A percentile compares a stretch with the other conserved stretches of the same genome.
Evolutionary conservation across 35 echinoderm and acorn worm genomes (phyloP).

Genomic region (Heliocidaris erythrogramma): DNA sequence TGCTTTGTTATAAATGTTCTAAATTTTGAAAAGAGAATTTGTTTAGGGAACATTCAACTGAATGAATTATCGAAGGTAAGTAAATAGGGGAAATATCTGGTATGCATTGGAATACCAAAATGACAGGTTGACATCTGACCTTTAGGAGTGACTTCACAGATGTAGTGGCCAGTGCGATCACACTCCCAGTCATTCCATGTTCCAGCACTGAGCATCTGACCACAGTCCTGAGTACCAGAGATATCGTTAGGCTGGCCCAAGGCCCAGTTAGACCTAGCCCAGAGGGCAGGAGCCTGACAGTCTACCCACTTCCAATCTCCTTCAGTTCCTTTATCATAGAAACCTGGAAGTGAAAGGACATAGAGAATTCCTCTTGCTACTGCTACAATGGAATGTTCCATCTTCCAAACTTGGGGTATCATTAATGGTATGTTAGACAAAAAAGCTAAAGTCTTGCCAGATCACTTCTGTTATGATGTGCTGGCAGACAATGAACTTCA

Average conservation of each 20-base stretch:
- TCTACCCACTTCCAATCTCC: conserved; percentile 62
- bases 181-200: conserved; percentile 84
- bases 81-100: no score
- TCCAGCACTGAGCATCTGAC: conserved; percentile 57
- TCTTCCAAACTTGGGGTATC: no score
- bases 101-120: background rate
- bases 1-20: no score
- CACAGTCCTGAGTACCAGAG: conserved; percentile 65
- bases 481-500: no score
- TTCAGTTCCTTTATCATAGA: conserved; percentile 60
- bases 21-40: no score
- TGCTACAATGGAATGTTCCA: background rate
- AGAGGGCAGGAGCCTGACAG: conserved; percentile 35
- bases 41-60: no score
- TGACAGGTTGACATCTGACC: conserved; percentile 41
- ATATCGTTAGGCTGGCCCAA: conserved; percentile 65
- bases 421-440: no score
- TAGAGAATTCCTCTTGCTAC: background rate
- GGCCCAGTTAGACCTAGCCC: conserved; percentile 70
- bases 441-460: no score
- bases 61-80: no score
- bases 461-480: no score
- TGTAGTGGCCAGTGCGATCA: conserved; percentile 56
- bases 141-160: conserved; percentile 85
- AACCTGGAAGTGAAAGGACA: conserved; percentile 47